Evolutionary conservation across 2,113 vertebrate species (phyloP), one percentile per base, ranked within the genome.

Genomic region (Sphaerodactylus townsendi): DNA sequence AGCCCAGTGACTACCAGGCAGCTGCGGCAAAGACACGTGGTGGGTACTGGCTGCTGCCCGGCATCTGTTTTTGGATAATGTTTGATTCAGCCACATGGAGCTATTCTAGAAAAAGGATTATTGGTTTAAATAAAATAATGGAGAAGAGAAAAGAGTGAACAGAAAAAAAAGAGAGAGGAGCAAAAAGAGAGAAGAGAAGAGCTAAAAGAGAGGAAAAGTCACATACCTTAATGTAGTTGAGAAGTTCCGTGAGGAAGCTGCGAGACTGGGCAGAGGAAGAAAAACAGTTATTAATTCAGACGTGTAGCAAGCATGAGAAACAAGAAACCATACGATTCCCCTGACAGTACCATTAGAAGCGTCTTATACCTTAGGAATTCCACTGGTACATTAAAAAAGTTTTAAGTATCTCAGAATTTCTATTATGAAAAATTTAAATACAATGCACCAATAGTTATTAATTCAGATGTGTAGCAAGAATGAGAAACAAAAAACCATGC

Each of bases 231-330:
- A 99, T 94, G 77, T 98, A 97, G 48, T 95, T 92, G 56, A 99
- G 96, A 91, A 99, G 99, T 84, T 99, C 98, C 41, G 96, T 92
- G 41, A 99, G 96, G 28, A 99, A 97, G 92, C 95, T 99, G 19
- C 92, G 97, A 53, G 98, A 97, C 99, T 99, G 92, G 50, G 89
- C 33, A 86, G 1, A 69, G 80, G 77, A 96, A 53, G 92, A 81
- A 92, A 37, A 91, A 92, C 4, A 87, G 85, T 1, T 21, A 81
- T 86, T 77, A 94, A 25, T 90, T 86, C 2, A 74, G 44, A 79
- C 2, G n/a, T 7, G 11, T 0, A 1, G 69, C 37, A 28, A 14
- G 13, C 4, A 84, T 62, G 77, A 2, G 28, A 62, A 74, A 77
- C 30, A 2, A 66, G n/a, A 46, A 1, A 0, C 71, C 83, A 85